Base-by-base conservation (phyloP, 2,888 invertebrate genomes). In the Rotaria macrura region DNA sequence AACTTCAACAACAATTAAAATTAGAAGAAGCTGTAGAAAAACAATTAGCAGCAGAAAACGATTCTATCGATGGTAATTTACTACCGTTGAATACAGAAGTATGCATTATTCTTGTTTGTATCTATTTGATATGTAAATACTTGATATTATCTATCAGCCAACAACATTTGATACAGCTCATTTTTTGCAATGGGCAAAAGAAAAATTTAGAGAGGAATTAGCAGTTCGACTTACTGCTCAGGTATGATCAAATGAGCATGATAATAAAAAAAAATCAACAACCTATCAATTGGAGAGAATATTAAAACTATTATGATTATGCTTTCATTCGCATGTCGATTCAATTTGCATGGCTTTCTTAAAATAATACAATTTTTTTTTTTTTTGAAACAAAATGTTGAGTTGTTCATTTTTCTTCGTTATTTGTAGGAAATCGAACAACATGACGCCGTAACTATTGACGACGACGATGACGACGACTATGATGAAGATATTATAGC, bases 21-120 rank as follows among this genome's bases (percentile, higher is more conserved):
- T 43, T 79, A n/a, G 79, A 79, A 79, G 79, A 79, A 79, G 79
- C 43, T 12, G 79, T 79, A 14, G 43, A 79, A 79, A n/a, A 79
- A n/a, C 43, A 79, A 79, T 79, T 79, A 79, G 23, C 79, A 43
- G 23, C 25, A 54, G 54, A 54, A 54, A 34, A 34, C 34, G 65
- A 34, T 65, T 0, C 7, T 6, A 6, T 54, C 9, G 54, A 54
- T 25, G 5, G 4, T 34, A 34, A 34, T 20, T 65, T 65, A 4
- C 20, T 34, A 65, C 2, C 65, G 20, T 65, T 4, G 7, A 34
- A 65, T 65, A 65, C 34, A 29, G 79, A 79, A 43, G 79, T 79
- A 79, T 38, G 79, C n/a, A 43, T 25, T 25, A 20, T 23, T 25
- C 6, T 43, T 25, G 1, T 74, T 43, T 25, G 23, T 25, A 43